phyloP scores from a whole-genome alignment of 2,797 vertebrate genomes.

The Acanthurus tractus region DNA sequence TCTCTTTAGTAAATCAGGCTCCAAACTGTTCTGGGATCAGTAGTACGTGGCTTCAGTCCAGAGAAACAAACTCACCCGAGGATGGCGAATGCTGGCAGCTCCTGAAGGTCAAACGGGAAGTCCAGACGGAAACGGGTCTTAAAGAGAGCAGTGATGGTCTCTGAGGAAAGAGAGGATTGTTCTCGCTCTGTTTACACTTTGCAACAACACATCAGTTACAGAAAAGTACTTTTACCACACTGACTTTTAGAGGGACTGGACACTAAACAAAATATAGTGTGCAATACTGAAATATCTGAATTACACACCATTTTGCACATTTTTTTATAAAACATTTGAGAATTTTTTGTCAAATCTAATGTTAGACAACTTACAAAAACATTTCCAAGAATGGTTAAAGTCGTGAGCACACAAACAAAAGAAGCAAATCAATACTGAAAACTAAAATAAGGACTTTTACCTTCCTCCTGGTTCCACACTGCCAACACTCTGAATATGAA shows the following conservation, averaged over 20 bases:
- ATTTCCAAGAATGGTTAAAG: neutral
- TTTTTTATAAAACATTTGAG: neutral
- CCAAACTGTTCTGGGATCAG: constrained; percentile 33
- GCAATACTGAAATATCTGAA: neutral
- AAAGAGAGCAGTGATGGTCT: constrained; percentile 98
- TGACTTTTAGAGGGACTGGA: neutral
- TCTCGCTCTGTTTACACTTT: constrained; percentile 23
- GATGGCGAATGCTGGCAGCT: constrained; percentile 96
- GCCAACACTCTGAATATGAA: constrained; percentile 98
- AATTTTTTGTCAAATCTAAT: neutral
- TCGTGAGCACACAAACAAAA: neutral
- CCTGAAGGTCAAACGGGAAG: constrained; percentile 98
- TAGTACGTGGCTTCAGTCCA: constrained; percentile 24
- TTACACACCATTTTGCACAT: neutral
- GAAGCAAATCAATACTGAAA: neutral
- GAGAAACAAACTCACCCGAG: constrained; percentile 90
- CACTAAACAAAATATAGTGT: neutral
- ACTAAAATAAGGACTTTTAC: constrained; percentile 73
- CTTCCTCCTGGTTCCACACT: constrained; percentile 98
- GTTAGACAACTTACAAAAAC: neutral
- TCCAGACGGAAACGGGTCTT: constrained; percentile 98
- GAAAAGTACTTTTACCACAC: neutral
- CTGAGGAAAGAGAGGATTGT: constrained; percentile 76
- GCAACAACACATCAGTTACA: constrained; percentile 6
- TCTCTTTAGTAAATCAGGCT: constrained; percentile 29